Conservation (phyloP, 2,113 vertebrate genomes). For the Diglossa brunneiventris region DNA sequence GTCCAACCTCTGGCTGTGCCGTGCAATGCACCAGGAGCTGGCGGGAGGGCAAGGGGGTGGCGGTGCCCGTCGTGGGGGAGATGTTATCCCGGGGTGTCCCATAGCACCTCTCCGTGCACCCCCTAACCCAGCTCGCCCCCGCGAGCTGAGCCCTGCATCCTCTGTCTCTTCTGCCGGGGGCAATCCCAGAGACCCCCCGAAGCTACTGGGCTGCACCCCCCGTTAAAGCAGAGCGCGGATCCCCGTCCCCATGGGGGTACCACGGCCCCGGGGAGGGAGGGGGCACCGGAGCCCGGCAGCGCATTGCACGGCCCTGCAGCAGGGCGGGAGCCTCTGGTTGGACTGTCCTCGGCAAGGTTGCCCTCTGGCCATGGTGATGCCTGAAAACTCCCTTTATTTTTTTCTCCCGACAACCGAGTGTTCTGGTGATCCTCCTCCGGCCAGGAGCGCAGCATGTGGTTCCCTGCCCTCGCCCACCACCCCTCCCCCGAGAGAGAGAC, state of each 20-base stretch:
- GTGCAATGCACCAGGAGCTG: constrained; percentile 86
- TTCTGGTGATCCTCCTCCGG: constrained; percentile 67
- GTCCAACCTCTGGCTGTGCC: constrained; percentile 89
- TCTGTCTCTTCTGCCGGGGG: not conserved
- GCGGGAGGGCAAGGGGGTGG: not conserved
- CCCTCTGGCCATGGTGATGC: constrained; percentile 95
- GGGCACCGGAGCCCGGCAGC: constrained; percentile 58
- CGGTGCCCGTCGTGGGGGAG: not conserved
- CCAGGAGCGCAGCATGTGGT: constrained; percentile 75
- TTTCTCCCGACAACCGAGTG: constrained; percentile 46
- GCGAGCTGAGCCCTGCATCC: not conserved
- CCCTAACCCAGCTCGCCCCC: not conserved
- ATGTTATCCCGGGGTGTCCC: not conserved
- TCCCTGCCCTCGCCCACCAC: constrained; percentile 28
- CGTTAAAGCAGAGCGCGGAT: not conserved
- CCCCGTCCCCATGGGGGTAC: not conserved
- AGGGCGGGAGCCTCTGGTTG: constrained; percentile 84
- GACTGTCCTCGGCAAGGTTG: constrained; percentile 89
- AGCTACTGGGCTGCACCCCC: not conserved
- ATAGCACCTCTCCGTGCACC: not conserved
- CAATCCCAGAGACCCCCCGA: not conserved
- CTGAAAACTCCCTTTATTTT: constrained; percentile 73
- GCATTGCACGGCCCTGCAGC: constrained; percentile 78
- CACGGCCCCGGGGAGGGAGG: not conserved
- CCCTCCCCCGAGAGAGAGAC: constrained; percentile 50